Percentiles rank a stretch among this genome's conserved stretches.
Evolutionary conservation across 2,113 vertebrate genomes (phyloP).

Genomic region (Oryzias celebensis): DNA sequence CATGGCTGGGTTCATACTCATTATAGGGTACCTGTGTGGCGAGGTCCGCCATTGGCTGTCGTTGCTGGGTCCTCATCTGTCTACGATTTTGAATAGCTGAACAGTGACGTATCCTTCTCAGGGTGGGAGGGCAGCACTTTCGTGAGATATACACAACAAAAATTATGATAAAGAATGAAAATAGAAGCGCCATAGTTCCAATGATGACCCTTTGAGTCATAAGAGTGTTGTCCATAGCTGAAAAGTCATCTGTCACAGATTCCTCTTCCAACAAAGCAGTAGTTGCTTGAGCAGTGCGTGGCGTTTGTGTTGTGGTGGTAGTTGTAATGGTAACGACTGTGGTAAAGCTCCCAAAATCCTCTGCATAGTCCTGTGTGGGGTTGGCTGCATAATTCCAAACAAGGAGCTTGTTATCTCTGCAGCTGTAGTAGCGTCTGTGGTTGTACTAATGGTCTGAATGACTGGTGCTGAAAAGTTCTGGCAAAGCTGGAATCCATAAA

Average conservation of each 20-base stretch:
- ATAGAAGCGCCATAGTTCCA: constrained; percentile 98
- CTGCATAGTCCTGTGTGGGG: constrained; percentile 89
- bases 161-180: constrained; percentile 99
- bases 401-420: constrained; percentile 85
- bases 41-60: constrained; percentile 95
- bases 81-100: constrained; percentile 96
- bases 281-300: constrained; percentile 69
- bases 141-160: constrained; percentile 98
- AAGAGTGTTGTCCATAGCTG: constrained; percentile 89
- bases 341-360: constrained; percentile 95
- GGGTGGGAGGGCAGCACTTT: constrained; percentile 96
- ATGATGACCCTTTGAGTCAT: constrained; percentile 97
- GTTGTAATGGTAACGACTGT: constrained; percentile 76
- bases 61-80: constrained; percentile 97
- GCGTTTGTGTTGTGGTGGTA: constrained; percentile 70
- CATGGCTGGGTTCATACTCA: constrained; percentile 95
- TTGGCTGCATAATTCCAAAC: constrained; percentile 91
- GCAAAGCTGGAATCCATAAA: constrained; percentile 98
- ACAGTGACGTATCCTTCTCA: constrained; percentile 96
- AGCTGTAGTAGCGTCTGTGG: constrained; percentile 71
- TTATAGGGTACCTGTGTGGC: constrained; percentile 98
- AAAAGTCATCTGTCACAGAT: constrained; percentile 88
- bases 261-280: constrained; percentile 78
- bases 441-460: constrained; percentile 79
- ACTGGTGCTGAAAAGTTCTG: constrained; percentile 93